Evolutionary conservation across 2,113 vertebrate genomes (phyloP).

Genomic region (Bambusicola thoracicus): DNA sequence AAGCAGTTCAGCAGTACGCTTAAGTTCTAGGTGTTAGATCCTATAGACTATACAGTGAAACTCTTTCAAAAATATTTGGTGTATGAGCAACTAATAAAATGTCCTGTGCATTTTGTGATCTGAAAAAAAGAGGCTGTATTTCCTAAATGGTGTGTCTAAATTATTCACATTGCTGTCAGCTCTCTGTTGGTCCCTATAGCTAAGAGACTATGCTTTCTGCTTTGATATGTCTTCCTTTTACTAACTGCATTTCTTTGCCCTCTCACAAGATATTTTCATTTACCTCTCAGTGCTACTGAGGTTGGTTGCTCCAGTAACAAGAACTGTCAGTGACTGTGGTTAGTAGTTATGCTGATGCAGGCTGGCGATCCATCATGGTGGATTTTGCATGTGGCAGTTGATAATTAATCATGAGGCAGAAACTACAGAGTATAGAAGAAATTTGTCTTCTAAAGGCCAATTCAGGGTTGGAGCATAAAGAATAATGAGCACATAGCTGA

Average conservation of each 20-base stretch:
- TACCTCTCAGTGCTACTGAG: conserved; percentile 8
- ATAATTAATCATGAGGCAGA: conserved; percentile 74
- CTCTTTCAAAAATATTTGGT: not conserved
- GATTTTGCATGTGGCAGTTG: conserved; percentile 59
- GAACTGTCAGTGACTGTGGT: conserved; percentile 53
- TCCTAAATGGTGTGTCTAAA: not conserved
- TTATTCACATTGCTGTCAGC: not conserved
- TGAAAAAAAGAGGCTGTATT: not conserved
- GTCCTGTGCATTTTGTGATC: not conserved
- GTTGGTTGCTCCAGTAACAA: conserved; percentile 34
- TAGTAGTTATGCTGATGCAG: conserved; percentile 63
- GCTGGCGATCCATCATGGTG: conserved; percentile 66
- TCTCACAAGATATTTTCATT: conserved; percentile 20
- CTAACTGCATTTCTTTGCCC: not conserved
- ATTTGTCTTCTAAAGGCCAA: conserved; percentile 76
- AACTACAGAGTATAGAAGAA: conserved; percentile 55
- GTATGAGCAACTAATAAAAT: not conserved
- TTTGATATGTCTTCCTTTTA: not conserved
- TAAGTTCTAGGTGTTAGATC: not conserved
- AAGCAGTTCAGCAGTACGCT: not conserved
- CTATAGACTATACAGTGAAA: not conserved
- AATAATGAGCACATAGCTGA: conserved; percentile 63
- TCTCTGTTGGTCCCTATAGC: not conserved
- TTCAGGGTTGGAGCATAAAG: conserved; percentile 53
- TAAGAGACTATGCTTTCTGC: not conserved